These are phyloP conservation scores for Lipophrys pholis DNA, from an alignment of 2,113 vertebrate genomes.

Conservation along the genomic window DNA sequence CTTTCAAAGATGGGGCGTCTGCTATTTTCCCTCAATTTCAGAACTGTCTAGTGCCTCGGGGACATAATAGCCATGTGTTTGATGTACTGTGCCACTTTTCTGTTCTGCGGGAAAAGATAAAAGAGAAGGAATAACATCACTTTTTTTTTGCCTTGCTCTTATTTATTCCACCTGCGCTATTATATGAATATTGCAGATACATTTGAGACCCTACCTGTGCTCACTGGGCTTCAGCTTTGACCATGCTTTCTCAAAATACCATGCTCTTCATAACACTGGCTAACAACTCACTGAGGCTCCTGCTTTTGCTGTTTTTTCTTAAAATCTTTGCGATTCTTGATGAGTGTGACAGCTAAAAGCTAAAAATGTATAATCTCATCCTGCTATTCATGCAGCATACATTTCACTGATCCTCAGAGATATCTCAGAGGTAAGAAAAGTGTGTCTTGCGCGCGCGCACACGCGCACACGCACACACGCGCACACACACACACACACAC, in stretches of 20 bases:
- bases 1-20: conserved; percentile 47
- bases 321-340: conserved; percentile 2
- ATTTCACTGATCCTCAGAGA: neutral
- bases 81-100: conserved; percentile 56
- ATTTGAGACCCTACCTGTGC: conserved; percentile 13
- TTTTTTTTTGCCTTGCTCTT: conserved; percentile 22
- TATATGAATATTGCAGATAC: conserved; percentile 33
- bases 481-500: conserved; percentile 1
- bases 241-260: conserved; percentile 15
- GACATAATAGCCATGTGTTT: conserved; percentile 69
- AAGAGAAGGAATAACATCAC: conserved; percentile 44
- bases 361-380: conserved; percentile 16
- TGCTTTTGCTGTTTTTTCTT: conserved; percentile 16
- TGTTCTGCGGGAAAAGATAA: conserved; percentile 39
- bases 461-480: too few species aligned
- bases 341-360: conserved; percentile 21
- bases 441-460: too few species aligned
- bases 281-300: conserved; percentile 2
- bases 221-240: conserved; percentile 21
- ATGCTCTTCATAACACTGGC: conserved; percentile 2
- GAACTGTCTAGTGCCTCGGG: conserved; percentile 56
- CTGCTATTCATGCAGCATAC: neutral
- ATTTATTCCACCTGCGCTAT: conserved; percentile 32
- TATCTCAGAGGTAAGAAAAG: conserved; percentile 6
- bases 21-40: conserved; percentile 75